Percentiles rank a stretch among this genome's conserved stretches.
Conservation (phyloP, 2,113 vertebrate genomes). For the Salvelinus sp. region DNA sequence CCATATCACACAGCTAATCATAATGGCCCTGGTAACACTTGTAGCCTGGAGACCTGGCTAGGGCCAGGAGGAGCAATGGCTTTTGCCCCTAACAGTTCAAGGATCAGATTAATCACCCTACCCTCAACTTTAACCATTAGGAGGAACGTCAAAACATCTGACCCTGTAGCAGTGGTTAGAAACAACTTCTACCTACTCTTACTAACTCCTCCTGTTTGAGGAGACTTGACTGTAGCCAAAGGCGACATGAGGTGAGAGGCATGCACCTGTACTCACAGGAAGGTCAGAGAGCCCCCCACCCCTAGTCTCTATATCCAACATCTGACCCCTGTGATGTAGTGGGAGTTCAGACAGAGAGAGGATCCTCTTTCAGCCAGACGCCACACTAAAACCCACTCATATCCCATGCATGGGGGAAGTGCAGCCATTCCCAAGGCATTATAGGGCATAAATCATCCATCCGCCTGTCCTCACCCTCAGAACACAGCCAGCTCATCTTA, state of each 20-base stretch:
- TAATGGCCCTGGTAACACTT: slow-evolving; percentile 2
- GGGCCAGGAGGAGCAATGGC: background rate
- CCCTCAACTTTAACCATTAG: no score
- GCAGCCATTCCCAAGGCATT: slow-evolving; percentile 69
- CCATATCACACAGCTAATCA: slow-evolving; percentile 1
- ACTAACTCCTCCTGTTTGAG: slow-evolving; percentile 31
- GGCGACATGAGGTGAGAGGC: slow-evolving; percentile 38
- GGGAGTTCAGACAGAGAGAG: slow-evolving; percentile 55
- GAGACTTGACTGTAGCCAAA: slow-evolving; percentile 19
- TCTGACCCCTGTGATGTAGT: slow-evolving; percentile 58
- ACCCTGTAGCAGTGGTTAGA: no score
- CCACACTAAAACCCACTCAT: slow-evolving; percentile 64
- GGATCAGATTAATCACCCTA: no score
- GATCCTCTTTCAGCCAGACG: slow-evolving; percentile 72
- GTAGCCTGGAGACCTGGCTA: background rate
- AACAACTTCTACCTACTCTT: slow-evolving; percentile 5
- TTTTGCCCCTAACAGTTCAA: background rate
- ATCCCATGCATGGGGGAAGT: slow-evolving; percentile 55
- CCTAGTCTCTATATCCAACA: slow-evolving; percentile 47
- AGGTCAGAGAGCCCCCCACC: slow-evolving; percentile 32
- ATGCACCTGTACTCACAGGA: slow-evolving; percentile 60
- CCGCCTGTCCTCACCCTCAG: slow-evolving; percentile 56
- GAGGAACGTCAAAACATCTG: no score
- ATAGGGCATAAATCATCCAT: slow-evolving; percentile 70
- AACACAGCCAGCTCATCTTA: slow-evolving; percentile 63